phyloP scores from a whole-genome alignment of 2,113 vertebrate species.

The Copsychus sechellarum region DNA sequence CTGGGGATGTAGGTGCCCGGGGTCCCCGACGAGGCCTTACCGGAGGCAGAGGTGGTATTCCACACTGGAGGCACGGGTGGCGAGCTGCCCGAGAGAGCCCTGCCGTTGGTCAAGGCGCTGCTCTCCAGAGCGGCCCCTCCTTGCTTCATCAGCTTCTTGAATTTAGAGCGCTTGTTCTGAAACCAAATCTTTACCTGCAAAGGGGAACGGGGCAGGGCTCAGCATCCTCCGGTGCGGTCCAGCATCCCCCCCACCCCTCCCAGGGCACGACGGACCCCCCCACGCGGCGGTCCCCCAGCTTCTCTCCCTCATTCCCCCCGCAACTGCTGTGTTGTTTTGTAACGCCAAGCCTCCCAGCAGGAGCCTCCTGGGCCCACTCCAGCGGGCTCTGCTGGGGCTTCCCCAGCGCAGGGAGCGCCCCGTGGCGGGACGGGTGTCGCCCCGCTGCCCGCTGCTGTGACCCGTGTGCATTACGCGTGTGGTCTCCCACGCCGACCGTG shows the following conservation, averaged over 20 bases:
- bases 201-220: background rate
- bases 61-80: slow-evolving; percentile 91
- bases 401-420: background rate
- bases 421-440: background rate
- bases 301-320: background rate
- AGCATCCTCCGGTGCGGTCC: background rate
- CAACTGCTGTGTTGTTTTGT: background rate
- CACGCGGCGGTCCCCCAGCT: background rate
- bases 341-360: background rate
- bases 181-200: slow-evolving; percentile 98
- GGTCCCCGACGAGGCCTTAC: slow-evolving; percentile 87
- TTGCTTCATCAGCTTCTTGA: slow-evolving; percentile 97
- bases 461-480: background rate
- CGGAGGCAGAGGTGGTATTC: slow-evolving; percentile 88
- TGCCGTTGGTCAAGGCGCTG: slow-evolving; percentile 86
- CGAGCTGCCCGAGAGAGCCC: slow-evolving; percentile 88
- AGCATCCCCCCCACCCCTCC: too few relatives aligned
- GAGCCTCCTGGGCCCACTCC: background rate
- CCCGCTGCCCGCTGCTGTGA: background rate
- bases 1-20: slow-evolving; percentile 94
- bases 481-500: background rate
- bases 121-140: slow-evolving; percentile 88
- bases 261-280: background rate
- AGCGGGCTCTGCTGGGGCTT: background rate
- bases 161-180: slow-evolving; percentile 99